These are phyloP conservation scores for Oryzias curvinotus DNA, from an alignment of 2,113 vertebrate species.

Conservation along the genomic window DNA sequence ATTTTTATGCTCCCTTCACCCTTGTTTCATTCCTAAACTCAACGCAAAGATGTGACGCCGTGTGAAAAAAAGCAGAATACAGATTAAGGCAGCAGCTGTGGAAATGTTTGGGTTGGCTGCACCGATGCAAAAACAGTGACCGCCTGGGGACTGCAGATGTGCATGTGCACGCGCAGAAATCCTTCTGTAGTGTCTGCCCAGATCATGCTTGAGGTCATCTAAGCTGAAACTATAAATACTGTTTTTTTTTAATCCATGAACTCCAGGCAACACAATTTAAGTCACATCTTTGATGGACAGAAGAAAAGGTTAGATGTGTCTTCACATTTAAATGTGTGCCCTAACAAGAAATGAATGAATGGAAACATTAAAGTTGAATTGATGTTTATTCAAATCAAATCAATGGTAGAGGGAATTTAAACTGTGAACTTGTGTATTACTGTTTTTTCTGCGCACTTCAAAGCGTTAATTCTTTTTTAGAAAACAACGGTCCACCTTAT, in stretches of 20 bases:
- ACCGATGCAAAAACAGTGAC: conserved; percentile 36
- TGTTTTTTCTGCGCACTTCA: no score
- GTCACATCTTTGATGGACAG: conserved; percentile 22
- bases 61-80: conserved; percentile 26
- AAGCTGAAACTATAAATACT: conserved; percentile 19
- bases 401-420: no score
- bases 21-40: no score
- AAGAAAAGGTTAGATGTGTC: conserved; percentile 1
- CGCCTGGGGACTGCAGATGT: conserved; percentile 43
- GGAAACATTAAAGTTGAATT: no score
- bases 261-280: conserved; percentile 14
- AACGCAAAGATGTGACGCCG: conserved; percentile 4
- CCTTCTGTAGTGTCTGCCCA: conserved; percentile 3
- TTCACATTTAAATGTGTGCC: background rate
- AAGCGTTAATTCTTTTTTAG: no score
- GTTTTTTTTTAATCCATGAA: conserved; percentile 30
- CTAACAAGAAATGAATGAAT: no score
- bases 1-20: no score
- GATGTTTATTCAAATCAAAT: no score
- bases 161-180: conserved; percentile 8
- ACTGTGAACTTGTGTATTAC: no score
- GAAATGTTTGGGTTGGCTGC: conserved; percentile 45
- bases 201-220: conserved; percentile 15
- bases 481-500: no score
- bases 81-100: conserved; percentile 45